Percentiles rank a stretch among this genome's conserved stretches.
Evolutionary conservation across 2,888 invertebrate species (phyloP).

Genomic region (Lasioglossum villosulum): DNA sequence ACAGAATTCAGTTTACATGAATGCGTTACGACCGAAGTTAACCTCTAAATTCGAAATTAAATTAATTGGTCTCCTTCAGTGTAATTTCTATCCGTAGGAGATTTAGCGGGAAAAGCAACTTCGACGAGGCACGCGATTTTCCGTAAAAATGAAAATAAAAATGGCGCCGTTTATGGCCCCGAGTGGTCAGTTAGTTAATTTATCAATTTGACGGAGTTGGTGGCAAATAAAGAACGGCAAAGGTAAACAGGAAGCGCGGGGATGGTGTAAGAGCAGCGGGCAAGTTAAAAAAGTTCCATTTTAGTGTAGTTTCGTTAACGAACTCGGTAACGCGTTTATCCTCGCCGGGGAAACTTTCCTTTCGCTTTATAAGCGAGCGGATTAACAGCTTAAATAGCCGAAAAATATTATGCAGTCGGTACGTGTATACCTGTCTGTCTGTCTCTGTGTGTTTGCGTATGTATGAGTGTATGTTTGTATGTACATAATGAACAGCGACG

Average conservation of each 20-base stretch:
- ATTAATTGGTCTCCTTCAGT: neutral
- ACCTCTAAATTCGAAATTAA: neutral
- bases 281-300: constrained; percentile 7
- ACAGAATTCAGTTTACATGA: too few relatives aligned
- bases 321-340: constrained; percentile 8
- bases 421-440: neutral
- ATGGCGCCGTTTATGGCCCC: neutral
- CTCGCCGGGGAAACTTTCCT: neutral
- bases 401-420: neutral
- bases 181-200: neutral
- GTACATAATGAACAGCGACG: constrained; percentile 47
- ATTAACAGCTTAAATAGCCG: constrained; percentile 8
- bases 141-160: neutral
- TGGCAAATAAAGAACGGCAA: neutral
- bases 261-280: neutral
- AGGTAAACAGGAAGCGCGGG: neutral
- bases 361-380: neutral
- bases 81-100: too few relatives aligned
- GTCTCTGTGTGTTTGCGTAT: neutral
- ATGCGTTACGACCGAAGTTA: too few relatives aligned
- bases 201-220: neutral
- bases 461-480: neutral
- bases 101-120: neutral
- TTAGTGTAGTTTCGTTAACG: neutral
- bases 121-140: neutral